Evolutionary conservation across 2,113 vertebrate genomes (phyloP), one percentile per base, ranked within the genome.

Genomic region (Phrynocephalus versicolor): DNA sequence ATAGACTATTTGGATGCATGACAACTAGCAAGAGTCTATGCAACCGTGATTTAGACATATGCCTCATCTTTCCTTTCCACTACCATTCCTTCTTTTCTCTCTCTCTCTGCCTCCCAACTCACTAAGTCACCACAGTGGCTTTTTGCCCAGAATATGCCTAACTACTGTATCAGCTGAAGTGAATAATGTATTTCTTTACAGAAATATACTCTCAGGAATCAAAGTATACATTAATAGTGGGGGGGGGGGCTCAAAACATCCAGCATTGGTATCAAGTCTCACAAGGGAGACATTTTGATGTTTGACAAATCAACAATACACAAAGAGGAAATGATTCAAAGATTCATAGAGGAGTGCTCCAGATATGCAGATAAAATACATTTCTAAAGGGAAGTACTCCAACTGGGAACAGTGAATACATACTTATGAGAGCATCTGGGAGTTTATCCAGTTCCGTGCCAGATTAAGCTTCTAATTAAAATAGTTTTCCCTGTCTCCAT

Each of bases 391-490:
- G 74, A 89, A 74, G 55, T 83, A 79, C 84, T 89, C 80, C 84
- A 89, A 30, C 87, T 91, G 83, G 85, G 85, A 87, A 83, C 78
- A 92, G 7, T 81, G 67, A 92, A 88, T 84, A 92, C 93, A 88
- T 88, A 21, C 18, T 91, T 62, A 86, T 81, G 45, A 93, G 85
- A 92, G 91, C 89, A 85, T 91, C 85, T 86, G 89, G 86, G 83
- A 86, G 87, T 91, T 94, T 92, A 94, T 92, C 88, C 85, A 64
- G 60, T 88, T 91, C 87, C 88, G 75, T 87, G 79, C 0, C 85
- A 90, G 89, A 87, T 95, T 92, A 95, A 93, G 87, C 65, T 85
- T 89, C 93, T 93, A 92, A 95, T 94, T 95, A 93, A 70, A 92
- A 74, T 87, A 55, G 9, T 89, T 86, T 93, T 94, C 3, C 71